Conservation (phyloP, 2,797 vertebrate species). For the Pelochelys cantorii region DNA sequence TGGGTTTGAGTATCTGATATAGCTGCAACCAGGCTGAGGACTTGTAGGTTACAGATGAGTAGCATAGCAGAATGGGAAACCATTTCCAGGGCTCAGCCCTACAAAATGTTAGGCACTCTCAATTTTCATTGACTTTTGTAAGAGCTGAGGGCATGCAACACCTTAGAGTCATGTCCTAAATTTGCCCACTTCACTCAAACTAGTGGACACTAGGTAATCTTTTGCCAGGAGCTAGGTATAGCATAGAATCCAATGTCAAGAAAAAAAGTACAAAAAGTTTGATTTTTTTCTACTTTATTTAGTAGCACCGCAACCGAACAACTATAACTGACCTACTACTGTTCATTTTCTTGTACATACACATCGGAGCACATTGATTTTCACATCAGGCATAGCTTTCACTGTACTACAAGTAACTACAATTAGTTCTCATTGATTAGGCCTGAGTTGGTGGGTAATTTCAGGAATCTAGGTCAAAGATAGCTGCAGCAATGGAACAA, state of each 20-base stretch:
- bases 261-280: background rate
- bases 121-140: background rate
- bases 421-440: conserved; percentile 41
- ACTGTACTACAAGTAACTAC: conserved; percentile 24
- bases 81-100: background rate
- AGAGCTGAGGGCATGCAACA: background rate
- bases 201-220: background rate
- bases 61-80: background rate
- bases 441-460: background rate
- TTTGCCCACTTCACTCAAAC: background rate
- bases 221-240: background rate
- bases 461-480: conserved; percentile 58
- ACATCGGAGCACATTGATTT: background rate
- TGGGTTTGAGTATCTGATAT: rapidly evolving
- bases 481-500: conserved; percentile 66
- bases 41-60: background rate
- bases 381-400: background rate
- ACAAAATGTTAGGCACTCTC: background rate
- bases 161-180: background rate
- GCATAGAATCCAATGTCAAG: background rate
- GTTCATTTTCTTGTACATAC: background rate
- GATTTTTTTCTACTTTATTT: background rate
- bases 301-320: background rate
- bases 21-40: background rate
- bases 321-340: background rate